These are phyloP conservation scores for Momotus momota DNA, from an alignment of 2,797 vertebrate genomes.

Conservation along the genomic window DNA sequence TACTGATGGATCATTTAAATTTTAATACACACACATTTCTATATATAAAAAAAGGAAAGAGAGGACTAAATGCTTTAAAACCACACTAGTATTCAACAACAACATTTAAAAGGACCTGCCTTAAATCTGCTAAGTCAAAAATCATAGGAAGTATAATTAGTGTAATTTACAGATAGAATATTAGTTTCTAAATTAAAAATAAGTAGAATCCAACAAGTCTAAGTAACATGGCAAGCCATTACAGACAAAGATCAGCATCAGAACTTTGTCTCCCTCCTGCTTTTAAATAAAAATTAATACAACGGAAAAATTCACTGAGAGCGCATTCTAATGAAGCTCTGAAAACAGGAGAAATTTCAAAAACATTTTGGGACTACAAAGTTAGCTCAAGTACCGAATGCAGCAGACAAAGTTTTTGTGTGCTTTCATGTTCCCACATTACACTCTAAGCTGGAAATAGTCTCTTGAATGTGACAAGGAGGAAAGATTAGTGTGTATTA, in stretches of 20 bases:
- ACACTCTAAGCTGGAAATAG: neutral
- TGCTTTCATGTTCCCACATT: neutral
- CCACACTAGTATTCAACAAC: neutral
- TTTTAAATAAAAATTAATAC: neutral
- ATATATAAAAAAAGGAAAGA: neutral
- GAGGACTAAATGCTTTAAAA: neutral
- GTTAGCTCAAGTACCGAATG: neutral
- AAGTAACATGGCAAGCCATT: neutral
- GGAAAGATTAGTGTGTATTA: neutral
- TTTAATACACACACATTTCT: neutral
- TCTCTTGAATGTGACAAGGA: neutral
- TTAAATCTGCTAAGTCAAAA: neutral
- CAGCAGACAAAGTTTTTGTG: neutral
- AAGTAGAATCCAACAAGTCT: neutral
- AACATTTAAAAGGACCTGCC: neutral
- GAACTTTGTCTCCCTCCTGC: neutral
- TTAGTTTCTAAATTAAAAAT: neutral
- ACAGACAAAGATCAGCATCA: neutral
- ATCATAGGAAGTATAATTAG: neutral
- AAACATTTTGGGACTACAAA: neutral
- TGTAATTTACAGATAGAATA: neutral
- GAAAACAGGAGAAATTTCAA: neutral
- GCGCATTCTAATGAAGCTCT: neutral
- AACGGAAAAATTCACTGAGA: neutral
- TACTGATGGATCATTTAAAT: neutral